Percentiles rank a stretch among this genome's conserved stretches.
phyloP scores from a whole-genome alignment of 2,113 vertebrate species.

The Eira barbara region DNA sequence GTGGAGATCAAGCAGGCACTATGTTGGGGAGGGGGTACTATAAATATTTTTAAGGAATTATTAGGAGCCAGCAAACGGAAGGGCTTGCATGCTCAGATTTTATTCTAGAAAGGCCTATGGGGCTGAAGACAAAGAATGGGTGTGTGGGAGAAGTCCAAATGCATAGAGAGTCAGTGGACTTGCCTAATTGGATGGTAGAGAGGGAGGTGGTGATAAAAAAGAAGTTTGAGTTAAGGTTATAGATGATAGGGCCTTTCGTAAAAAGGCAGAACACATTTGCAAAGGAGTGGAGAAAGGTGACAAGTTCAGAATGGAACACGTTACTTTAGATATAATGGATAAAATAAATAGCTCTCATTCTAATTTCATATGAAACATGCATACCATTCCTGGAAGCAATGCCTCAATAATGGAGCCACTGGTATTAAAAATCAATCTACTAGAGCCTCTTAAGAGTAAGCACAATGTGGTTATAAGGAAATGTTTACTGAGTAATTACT shows the following conservation, averaged over 20 bases:
- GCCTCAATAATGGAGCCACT: slow-evolving; percentile 13
- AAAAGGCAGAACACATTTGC: neutral
- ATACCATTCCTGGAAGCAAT: slow-evolving; percentile 45
- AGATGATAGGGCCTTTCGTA: neutral
- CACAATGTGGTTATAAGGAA: slow-evolving; percentile 5
- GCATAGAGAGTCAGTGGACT: neutral
- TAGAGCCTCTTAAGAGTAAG: slow-evolving; percentile 35
- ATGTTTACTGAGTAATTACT: slow-evolving; percentile 59
- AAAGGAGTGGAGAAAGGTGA: neutral
- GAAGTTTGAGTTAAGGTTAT: neutral
- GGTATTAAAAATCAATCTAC: slow-evolving; percentile 52
- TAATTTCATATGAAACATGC: slow-evolving; percentile 57
- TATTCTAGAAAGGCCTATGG: neutral
- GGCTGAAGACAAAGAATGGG: neutral
- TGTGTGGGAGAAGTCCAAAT: neutral
- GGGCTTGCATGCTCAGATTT: neutral
- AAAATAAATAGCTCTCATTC: neutral
- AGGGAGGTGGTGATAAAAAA: neutral
- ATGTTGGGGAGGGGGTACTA: neutral
- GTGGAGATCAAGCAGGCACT: neutral
- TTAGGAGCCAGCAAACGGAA: neutral
- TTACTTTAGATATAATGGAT: neutral
- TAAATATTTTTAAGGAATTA: neutral
- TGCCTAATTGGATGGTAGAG: neutral
- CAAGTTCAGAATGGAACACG: neutral